Evolutionary conservation across 2,113 vertebrate genomes (phyloP), one percentile per base, ranked within the genome.

Genomic region (Varanus komodoensis): DNA sequence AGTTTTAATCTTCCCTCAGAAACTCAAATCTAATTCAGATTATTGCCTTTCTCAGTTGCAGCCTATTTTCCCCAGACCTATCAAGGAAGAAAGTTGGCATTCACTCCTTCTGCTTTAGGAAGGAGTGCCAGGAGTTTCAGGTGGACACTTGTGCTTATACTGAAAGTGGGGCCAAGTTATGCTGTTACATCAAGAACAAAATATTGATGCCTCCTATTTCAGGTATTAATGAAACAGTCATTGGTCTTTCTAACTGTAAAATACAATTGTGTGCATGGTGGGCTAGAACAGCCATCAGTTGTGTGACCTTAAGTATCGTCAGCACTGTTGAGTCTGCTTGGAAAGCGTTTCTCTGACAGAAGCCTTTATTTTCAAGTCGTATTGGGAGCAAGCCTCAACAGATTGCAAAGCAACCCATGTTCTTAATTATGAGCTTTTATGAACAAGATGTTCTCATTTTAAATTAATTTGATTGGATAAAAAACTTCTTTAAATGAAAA

Each of bases 401-500:
- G 89, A 89, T 89, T 89, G 88, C 82, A 54, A 44, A 84, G 61
- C 82, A 89, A 89, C 29, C 82, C 89, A 86, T 77, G 87, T 94
- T 95, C 74, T 94, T 90, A 93, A 74, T 48, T 86, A 34, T 77
- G 75, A 95, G 85, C 61, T 87, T 94, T 95, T 93, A 94, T 90
- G 94, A 95, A 96, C 89, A 94, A 87, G 74, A 83, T 87, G 82
- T 94, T 93, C 92, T 94, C 92, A 96, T 96, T 96, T 94, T 93
- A 95, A 94, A 94, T 83, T 90, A 90, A 75, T 90, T 44, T 67
- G 89, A 82, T 94, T 87, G 77, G 91, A 93, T 87, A 92, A 95
- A 90, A 91, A 83, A 84, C 82, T 91, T 48, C 90, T 91, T 95
- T 93, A 96, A 94, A 93, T 84, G 91, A 87, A 93, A 50, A 92